Evolutionary conservation across 1,140 invertebrate genomes (phyloP).

Genomic region (Apolygus lucorum): DNA sequence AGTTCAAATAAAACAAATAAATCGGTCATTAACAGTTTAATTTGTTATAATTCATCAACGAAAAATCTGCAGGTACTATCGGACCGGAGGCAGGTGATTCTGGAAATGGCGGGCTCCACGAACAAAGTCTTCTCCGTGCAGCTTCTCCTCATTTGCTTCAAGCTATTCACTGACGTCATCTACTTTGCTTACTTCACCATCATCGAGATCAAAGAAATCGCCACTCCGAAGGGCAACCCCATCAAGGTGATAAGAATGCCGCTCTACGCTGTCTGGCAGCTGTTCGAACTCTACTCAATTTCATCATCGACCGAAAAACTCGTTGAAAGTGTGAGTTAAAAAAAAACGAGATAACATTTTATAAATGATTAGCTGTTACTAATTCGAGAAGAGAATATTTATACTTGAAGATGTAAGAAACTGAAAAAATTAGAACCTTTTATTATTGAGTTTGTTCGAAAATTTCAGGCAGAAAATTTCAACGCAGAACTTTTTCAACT

Average conservation of each 20-base stretch:
- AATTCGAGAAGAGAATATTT: not conserved
- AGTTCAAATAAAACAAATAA: too few relatives aligned
- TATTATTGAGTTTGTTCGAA: not conserved
- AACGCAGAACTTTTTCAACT: slow-evolving; percentile 14
- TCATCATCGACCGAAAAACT: not conserved
- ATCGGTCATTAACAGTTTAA: too few relatives aligned
- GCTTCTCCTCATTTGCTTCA: slow-evolving; percentile 3
- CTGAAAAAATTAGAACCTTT: not conserved
- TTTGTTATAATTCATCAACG: too few relatives aligned
- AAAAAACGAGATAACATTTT: too few relatives aligned
- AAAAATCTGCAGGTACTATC: not conserved
- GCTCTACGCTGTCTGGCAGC: not conserved
- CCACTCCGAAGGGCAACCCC: not conserved
- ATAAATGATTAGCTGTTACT: not conserved
- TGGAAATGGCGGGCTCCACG: not conserved
- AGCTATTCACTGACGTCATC: slow-evolving; percentile 2
- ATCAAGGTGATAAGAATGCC: not conserved
- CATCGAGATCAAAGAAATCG: not conserved
- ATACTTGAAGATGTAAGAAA: not conserved
- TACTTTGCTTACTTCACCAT: slow-evolving; percentile 9
- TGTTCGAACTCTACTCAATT: slow-evolving; percentile 3
- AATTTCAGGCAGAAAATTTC: slow-evolving; percentile 17
- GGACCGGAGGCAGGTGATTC: not conserved
- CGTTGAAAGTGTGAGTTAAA: slow-evolving; percentile 4
- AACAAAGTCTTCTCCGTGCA: not conserved